phyloP scores from a whole-genome alignment of 1,140 invertebrate species.

The Chrysomallon squamiferum region DNA sequence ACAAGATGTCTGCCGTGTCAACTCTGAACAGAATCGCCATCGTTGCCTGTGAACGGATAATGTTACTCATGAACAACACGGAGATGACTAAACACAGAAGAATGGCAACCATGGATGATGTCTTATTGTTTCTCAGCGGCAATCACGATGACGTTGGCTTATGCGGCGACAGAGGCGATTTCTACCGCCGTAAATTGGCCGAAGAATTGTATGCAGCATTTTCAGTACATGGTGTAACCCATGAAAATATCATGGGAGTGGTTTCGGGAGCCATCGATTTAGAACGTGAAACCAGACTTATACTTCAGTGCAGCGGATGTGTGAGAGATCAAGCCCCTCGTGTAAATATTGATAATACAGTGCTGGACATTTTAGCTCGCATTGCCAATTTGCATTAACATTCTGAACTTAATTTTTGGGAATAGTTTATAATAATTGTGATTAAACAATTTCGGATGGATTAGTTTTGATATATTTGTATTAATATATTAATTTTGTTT shows the following conservation, averaged over 20 bases:
- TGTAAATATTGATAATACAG: slow-evolving; percentile 42
- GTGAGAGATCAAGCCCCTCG: slow-evolving; percentile 28
- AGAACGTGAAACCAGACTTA: slow-evolving; percentile 34
- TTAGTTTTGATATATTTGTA: neutral
- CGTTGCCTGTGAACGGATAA: slow-evolving; percentile 46
- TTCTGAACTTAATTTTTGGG: too few species aligned
- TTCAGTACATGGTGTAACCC: slow-evolving; percentile 36
- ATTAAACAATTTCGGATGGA: neutral
- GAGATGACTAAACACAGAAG: slow-evolving; percentile 38
- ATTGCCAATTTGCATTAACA: slow-evolving; percentile 43
- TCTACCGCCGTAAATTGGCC: slow-evolving; percentile 52
- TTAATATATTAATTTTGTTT: neutral
- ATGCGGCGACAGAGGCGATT: slow-evolving; percentile 52
- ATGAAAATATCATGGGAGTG: slow-evolving; percentile 41
- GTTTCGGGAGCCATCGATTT: slow-evolving; percentile 43
- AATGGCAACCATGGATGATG: slow-evolving; percentile 41
- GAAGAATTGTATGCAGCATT: slow-evolving; percentile 51
- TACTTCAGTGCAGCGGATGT: slow-evolving; percentile 23
- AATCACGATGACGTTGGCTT: slow-evolving; percentile 47
- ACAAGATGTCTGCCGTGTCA: slow-evolving; percentile 44
- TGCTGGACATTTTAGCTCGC: slow-evolving; percentile 48
- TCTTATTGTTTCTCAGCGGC: slow-evolving; percentile 35
- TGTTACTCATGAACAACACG: slow-evolving; percentile 56
- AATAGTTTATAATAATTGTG: neutral
- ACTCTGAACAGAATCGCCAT: slow-evolving; percentile 51